Percentiles rank a stretch among this genome's conserved stretches.
Conservation (phyloP, 2,888 invertebrate genomes). For the Perithous albicinctus region DNA sequence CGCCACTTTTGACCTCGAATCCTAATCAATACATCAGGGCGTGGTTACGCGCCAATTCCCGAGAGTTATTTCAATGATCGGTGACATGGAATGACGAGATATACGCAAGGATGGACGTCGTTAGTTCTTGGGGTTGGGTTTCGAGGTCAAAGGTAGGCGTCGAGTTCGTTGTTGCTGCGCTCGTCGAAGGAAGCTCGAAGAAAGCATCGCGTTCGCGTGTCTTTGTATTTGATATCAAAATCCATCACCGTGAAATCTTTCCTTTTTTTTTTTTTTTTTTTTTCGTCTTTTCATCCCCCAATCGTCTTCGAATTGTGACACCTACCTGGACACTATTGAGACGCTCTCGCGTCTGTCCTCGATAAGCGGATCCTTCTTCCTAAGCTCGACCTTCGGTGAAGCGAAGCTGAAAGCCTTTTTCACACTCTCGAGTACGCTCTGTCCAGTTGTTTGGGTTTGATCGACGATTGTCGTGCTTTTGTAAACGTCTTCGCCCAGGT, state of each 20-base stretch:
- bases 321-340: constrained; percentile 84
- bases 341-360: constrained; percentile 83
- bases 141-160: constrained; percentile 61
- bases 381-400: constrained; percentile 83
- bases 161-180: constrained; percentile 40
- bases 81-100: constrained; percentile 43
- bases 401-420: constrained; percentile 87
- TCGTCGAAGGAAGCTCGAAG: constrained; percentile 67
- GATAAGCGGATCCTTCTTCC: constrained; percentile 83
- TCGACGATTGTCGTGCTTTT: constrained; percentile 87
- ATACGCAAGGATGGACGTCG: constrained; percentile 24
- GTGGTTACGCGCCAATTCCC: constrained; percentile 19
- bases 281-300: neutral
- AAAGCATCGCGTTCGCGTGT: constrained; percentile 44
- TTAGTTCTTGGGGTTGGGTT: constrained; percentile 39
- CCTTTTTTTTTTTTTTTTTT: constrained; percentile 1
- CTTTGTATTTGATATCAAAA: too few species aligned
- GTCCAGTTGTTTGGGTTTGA: constrained; percentile 85
- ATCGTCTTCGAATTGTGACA: constrained; percentile 22
- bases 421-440: constrained; percentile 87
- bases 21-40: constrained; percentile 42
- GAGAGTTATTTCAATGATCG: constrained; percentile 37
- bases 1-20: constrained; percentile 73
- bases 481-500: constrained; percentile 87
- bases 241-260: constrained; percentile 44